phyloP scores from a whole-genome alignment of 2,113 vertebrate genomes.

The Crotalus horridus region DNA sequence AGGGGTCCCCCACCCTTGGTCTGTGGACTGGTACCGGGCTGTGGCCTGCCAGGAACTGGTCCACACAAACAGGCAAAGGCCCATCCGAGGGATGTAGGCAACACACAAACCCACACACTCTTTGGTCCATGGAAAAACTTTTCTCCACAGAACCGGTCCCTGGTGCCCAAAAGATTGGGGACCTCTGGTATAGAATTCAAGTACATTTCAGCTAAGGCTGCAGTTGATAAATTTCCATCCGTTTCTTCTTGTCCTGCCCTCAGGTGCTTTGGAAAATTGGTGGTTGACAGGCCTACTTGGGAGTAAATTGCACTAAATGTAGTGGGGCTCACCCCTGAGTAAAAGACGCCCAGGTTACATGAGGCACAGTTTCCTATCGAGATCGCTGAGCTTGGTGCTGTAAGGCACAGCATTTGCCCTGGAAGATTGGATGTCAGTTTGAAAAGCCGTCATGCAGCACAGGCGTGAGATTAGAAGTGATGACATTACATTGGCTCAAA shows the following conservation, averaged over 20 bases:
- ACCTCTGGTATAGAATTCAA: background rate
- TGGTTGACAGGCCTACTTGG: background rate
- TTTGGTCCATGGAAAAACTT: no score
- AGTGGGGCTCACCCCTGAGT: background rate
- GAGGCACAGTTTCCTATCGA: background rate
- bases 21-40: no score
- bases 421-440: background rate
- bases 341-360: background rate
- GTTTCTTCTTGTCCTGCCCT: no score
- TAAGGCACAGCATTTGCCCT: background rate
- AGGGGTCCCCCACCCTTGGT: no score
- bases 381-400: no score
- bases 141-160: no score
- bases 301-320: background rate
- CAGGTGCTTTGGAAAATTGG: background rate
- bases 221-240: background rate
- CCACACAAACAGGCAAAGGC: no score
- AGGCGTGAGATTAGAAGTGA: background rate
- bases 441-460: background rate
- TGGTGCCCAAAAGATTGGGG: no score
- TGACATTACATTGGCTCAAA: background rate
- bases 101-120: no score
- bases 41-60: no score
- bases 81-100: no score
- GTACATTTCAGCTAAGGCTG: background rate